These are phyloP conservation scores for Phocides pigmalion DNA, from an alignment of 1,140 invertebrate species.

Conservation along the genomic window DNA sequence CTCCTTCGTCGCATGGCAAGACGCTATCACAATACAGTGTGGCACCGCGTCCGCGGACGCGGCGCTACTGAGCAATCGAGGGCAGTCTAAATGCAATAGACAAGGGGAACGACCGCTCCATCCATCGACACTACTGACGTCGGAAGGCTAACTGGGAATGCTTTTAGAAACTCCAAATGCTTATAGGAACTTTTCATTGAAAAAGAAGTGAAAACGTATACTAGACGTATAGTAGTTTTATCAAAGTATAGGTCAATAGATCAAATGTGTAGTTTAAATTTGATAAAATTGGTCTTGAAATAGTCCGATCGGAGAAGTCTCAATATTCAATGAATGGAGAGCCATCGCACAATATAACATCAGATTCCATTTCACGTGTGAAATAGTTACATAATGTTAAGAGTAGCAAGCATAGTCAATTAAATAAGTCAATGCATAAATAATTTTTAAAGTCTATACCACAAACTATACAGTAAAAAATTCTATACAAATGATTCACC, in stretches of 20 bases:
- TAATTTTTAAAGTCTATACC: slow-evolving; percentile 60
- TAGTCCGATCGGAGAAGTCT: neutral
- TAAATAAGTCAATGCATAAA: slow-evolving; percentile 55
- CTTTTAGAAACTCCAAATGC: slow-evolving; percentile 39
- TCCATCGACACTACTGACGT: slow-evolving; percentile 15
- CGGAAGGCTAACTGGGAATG: slow-evolving; percentile 7
- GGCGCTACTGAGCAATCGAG: slow-evolving; percentile 56
- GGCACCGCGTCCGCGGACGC: slow-evolving; percentile 55
- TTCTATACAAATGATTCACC: slow-evolving; percentile 65
- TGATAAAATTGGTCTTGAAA: slow-evolving; percentile 29
- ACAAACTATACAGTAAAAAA: slow-evolving; percentile 74
- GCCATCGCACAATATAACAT: slow-evolving; percentile 1
- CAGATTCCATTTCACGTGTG: too few species aligned
- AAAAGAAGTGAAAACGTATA: slow-evolving; percentile 6
- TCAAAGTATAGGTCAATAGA: slow-evolving; percentile 13
- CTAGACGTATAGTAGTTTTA: slow-evolving; percentile 2
- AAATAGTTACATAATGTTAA: slow-evolving; percentile 20
- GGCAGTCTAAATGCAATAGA: slow-evolving; percentile 39
- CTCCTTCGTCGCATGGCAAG: slow-evolving; percentile 64
- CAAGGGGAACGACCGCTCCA: slow-evolving; percentile 8
- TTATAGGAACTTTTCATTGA: slow-evolving; percentile 44
- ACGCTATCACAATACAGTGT: slow-evolving; percentile 71
- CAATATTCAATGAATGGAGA: slow-evolving; percentile 6
- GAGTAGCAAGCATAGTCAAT: slow-evolving; percentile 42
- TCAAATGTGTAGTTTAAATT: slow-evolving; percentile 25